Conservation (phyloP, 2,888 invertebrate genomes). For the Acleris laterana region DNA sequence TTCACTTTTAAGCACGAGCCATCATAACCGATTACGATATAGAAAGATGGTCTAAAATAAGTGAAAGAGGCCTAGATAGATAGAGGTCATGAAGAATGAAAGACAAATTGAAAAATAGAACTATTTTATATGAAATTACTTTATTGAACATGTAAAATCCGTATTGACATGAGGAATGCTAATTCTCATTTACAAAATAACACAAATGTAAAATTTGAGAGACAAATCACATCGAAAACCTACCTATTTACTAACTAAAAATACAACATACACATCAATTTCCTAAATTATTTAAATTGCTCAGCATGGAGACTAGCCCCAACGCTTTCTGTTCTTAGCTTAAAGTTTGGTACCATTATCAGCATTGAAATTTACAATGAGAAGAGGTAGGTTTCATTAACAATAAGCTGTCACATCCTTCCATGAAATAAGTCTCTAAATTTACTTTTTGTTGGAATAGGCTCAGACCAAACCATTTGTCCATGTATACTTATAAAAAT, state of each 20-base stretch:
- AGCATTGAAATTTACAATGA: constrained; percentile 82
- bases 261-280: constrained; percentile 84
- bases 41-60: no score
- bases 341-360: constrained; percentile 80
- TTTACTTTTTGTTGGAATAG: constrained; percentile 71
- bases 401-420: constrained; percentile 69
- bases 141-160: constrained; percentile 85
- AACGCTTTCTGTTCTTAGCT: constrained; percentile 63
- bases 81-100: constrained; percentile 43
- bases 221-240: constrained; percentile 84
- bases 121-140: constrained; percentile 82
- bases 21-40: no score
- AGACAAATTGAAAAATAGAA: constrained; percentile 61
- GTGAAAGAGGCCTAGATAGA: not conserved
- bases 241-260: constrained; percentile 84
- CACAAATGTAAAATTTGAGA: constrained; percentile 84
- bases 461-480: constrained; percentile 77
- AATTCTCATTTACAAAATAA: constrained; percentile 85
- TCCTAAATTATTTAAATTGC: constrained; percentile 71
- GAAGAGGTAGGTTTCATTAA: constrained; percentile 82
- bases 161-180: constrained; percentile 85
- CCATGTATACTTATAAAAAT: constrained; percentile 52
- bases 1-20: no score
- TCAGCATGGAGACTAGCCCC: constrained; percentile 52
- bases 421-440: constrained; percentile 77